Evolutionary conservation across 2,113 vertebrate genomes (phyloP).

Genomic region (Scomber japonicus): DNA sequence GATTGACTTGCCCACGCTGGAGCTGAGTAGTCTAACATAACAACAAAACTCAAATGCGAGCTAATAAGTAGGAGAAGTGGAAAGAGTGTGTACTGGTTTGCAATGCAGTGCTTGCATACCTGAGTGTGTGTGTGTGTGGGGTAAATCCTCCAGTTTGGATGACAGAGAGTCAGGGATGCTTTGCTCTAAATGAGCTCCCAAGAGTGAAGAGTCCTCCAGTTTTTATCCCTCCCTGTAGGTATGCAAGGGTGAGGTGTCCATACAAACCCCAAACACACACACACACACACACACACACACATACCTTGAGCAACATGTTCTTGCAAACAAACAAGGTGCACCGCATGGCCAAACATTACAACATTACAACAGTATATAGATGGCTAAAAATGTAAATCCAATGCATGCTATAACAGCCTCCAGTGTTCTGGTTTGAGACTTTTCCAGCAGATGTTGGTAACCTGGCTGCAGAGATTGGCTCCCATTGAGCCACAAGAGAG

Average conservation of each 20-base stretch:
- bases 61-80: constrained; percentile 46
- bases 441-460: background rate
- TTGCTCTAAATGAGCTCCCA: constrained; percentile 80
- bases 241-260: constrained; percentile 22
- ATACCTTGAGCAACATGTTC: background rate
- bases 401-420: background rate
- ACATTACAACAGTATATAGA: too few relatives aligned
- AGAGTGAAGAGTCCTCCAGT: constrained; percentile 66
- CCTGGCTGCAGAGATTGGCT: background rate
- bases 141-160: constrained; percentile 71
- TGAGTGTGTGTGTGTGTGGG: constrained; percentile 35
- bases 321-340: background rate
- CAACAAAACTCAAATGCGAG: constrained; percentile 55
- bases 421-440: background rate
- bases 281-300: constrained; percentile 18
- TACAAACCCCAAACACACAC: constrained; percentile 26
- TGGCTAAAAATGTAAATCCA: background rate
- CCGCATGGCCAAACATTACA: too few relatives aligned
- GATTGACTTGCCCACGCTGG: constrained; percentile 46
- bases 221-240: constrained; percentile 67
- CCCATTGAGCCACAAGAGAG: background rate
- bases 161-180: constrained; percentile 62
- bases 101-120: background rate
- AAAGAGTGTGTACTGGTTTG: constrained; percentile 23
- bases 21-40: constrained; percentile 18